A percentile compares a stretch with the other conserved stretches of the same genome.
Conservation (phyloP, 2,888 invertebrate species). For the Rhagophthalmus giganteus region DNA sequence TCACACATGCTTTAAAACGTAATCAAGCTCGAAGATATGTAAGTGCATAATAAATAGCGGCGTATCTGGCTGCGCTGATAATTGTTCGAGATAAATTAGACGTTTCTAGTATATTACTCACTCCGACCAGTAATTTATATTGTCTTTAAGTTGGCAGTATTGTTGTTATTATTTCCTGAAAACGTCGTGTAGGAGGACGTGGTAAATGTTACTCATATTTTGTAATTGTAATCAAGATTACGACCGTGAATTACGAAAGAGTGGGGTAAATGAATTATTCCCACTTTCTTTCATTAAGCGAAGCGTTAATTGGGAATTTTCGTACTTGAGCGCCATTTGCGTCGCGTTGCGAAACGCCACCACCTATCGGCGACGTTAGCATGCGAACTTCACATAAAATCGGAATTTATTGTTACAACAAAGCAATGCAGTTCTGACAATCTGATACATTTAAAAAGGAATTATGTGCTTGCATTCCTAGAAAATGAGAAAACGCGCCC, state of each 20-base stretch:
- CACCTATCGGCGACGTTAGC: too few species aligned
- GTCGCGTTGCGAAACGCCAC: too few species aligned
- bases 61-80: constrained; percentile 40
- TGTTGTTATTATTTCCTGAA: constrained; percentile 54
- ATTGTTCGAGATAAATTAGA: constrained; percentile 53
- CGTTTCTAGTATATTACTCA: constrained; percentile 50
- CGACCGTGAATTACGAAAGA: constrained; percentile 48
- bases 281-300: constrained; percentile 22
- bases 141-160: constrained; percentile 52
- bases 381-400: not conserved
- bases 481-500: not conserved
- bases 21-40: constrained; percentile 23
- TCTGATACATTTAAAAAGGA: constrained; percentile 12
- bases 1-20: constrained; percentile 17
- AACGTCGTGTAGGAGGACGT: constrained; percentile 52
- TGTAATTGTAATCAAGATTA: constrained; percentile 56
- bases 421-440: constrained; percentile 12
- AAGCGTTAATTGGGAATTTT: constrained; percentile 5
- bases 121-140: constrained; percentile 50
- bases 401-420: constrained; percentile 17
- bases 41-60: constrained; percentile 33
- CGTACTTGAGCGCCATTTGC: too few species aligned
- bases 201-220: constrained; percentile 54
- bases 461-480: too few species aligned
- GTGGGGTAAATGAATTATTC: constrained; percentile 32